Evolutionary conservation across 1,140 invertebrate genomes (phyloP), one percentile per base, ranked within the genome.

Genomic region (Cyclargus thomasi): DNA sequence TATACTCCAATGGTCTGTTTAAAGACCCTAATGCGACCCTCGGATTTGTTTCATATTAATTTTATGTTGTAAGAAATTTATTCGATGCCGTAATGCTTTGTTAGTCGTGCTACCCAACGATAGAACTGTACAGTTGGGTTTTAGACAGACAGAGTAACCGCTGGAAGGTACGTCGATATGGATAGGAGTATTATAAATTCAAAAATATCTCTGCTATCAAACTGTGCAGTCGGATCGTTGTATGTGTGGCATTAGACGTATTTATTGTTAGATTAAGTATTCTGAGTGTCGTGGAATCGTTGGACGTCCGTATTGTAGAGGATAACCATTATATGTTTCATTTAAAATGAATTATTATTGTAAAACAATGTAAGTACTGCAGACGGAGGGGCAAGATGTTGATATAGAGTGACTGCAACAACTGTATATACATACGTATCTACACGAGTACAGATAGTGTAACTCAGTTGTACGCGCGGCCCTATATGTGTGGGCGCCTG

Each of bases 1-100:
- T 76, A 78, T 75, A 77, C 73, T 73, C 79, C 73, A 64, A 74
- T 73, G 80, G 83, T 86, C 83, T 86, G 83, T 86, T 86, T 83
- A 83, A 84, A 84, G 82, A 82, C 79, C 75, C 66, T 66, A 72
- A 73, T 75, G 53, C 10, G 64, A 75, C 63, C n/a, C 53, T 23
- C 23, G 23, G 22, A 22, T 23, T 18, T 36, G 65, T 59, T 65
- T 57, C 53, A 22, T 57, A 21, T 18, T 35, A 35, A 36, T 23
- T 29, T n/a, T 36, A 23, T 66, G 65, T 35, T 66, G 18, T 66
- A 66, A 36, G 65, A 66, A 57, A 66, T 59, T 66, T 57, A 62
- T 66, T 59, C 18, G 55, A 59, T 20, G 55, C 55, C 1, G 55
- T 59, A 20, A 21, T 59, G 47, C 47, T 64, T 36, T 64, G 16